These are phyloP conservation scores for Lepilemur septentrionalis DNA, from an alignment of 2,797 vertebrate genomes.

Conservation along the genomic window DNA sequence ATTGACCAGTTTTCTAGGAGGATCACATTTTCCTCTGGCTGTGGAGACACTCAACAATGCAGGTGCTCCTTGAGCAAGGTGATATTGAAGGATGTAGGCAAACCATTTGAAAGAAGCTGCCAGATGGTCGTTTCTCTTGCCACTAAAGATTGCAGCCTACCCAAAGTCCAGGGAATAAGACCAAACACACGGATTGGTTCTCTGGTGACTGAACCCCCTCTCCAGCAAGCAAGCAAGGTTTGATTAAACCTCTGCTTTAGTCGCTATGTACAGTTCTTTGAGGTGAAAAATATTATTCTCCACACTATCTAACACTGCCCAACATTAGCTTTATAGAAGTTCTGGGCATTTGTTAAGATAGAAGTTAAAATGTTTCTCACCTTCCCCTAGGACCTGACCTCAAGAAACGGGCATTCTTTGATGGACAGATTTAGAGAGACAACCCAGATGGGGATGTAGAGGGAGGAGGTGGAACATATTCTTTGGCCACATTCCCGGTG, in stretches of 20 bases:
- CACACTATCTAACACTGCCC: not conserved
- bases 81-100: constrained; percentile 59
- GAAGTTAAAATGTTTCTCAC: not conserved
- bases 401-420: not conserved
- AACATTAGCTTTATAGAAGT: not conserved
- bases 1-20: not conserved
- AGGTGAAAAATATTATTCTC: not conserved
- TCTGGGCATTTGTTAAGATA: not conserved
- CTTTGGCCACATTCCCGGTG: not conserved
- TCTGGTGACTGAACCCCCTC: not conserved
- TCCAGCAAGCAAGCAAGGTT: not conserved
- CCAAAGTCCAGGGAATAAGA: not conserved
- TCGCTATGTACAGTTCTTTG: not conserved
- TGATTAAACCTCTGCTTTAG: not conserved
- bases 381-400: not conserved
- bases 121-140: constrained; percentile 45
- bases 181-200: not conserved
- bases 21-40: constrained; percentile 51
- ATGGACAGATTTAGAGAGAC: not conserved
- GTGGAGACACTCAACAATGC: constrained; percentile 59
- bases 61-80: constrained; percentile 67
- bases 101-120: constrained; percentile 57
- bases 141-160: constrained; percentile 55
- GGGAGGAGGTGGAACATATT: not conserved
- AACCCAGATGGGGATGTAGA: not conserved